A percentile compares a stretch with the other conserved stretches of the same genome.
Evolutionary conservation across 2,113 vertebrate species (phyloP).

Genomic region (Tetrao urogallus): DNA sequence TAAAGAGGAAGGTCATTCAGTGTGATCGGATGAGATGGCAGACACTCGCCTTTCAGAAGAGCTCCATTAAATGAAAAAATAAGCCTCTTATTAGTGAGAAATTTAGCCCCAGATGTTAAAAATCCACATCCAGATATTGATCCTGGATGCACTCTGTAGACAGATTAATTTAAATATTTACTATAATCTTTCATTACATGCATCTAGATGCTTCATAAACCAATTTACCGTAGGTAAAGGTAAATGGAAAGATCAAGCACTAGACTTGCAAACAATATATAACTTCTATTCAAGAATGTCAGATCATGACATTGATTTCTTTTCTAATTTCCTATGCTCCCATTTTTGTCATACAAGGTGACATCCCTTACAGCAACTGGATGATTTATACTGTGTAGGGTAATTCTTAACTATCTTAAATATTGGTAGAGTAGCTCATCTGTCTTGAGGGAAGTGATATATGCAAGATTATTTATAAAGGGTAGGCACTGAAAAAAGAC

Average conservation of each 20-base stretch:
- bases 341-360: constrained; percentile 47
- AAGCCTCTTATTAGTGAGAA: not conserved
- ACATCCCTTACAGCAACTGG: constrained; percentile 32
- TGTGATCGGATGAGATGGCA: not conserved
- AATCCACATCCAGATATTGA: constrained; percentile 3
- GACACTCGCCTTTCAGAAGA: not conserved
- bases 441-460: constrained; percentile 29
- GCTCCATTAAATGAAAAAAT: not conserved
- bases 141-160: not conserved
- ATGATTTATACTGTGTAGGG: constrained; percentile 57
- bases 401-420: constrained; percentile 65
- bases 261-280: constrained; percentile 14
- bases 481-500: not conserved
- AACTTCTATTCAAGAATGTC: constrained; percentile 31
- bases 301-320: constrained; percentile 63
- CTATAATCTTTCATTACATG: constrained; percentile 28
- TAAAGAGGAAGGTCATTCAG: not conserved
- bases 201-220: constrained; percentile 27
- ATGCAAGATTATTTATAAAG: constrained; percentile 48
- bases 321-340: constrained; percentile 53
- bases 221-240: constrained; percentile 13
- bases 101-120: not conserved
- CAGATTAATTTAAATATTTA: constrained; percentile 50
- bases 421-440: constrained; percentile 47
- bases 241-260: constrained; percentile 8